Percentiles rank a stretch among this genome's conserved stretches.
phyloP scores from a whole-genome alignment of 2,797 vertebrate species.

The Pseudomugil tenellus region DNA sequence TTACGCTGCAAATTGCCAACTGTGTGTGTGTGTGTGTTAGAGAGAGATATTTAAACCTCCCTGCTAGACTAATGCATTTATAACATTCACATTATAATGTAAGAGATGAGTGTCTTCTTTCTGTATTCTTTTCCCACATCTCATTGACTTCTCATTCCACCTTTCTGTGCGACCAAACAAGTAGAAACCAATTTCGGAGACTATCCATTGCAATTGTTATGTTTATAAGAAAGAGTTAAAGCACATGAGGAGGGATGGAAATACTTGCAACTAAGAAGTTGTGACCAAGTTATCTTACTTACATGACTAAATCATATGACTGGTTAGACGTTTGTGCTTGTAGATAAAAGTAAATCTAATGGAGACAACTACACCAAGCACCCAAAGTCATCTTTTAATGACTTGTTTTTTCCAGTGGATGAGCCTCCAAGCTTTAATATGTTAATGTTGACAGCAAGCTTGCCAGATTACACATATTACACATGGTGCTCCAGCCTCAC shows the following conservation, averaged over 20 bases:
- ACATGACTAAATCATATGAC: not conserved
- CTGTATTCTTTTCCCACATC: not conserved
- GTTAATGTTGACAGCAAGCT: not conserved
- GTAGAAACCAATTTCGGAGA: not conserved
- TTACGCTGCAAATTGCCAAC: not conserved
- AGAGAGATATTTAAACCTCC: not conserved
- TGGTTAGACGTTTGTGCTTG: not conserved
- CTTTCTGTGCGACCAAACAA: not conserved
- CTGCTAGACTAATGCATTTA: not conserved
- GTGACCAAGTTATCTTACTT: not conserved
- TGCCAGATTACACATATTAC: not conserved
- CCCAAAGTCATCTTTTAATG: not conserved
- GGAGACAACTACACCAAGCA: not conserved
- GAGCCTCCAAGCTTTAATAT: not conserved
- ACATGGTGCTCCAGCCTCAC: not conserved
- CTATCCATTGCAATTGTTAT: not conserved
- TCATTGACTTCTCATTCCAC: not conserved
- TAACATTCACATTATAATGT: not conserved
- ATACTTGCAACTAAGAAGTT: not conserved
- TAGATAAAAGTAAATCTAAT: not conserved
- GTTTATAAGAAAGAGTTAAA: not conserved
- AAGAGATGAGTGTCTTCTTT: not conserved
- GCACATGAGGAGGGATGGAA: not conserved
- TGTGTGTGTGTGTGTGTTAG: not conserved
- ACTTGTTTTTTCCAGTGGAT: not conserved